These are phyloP conservation scores for Drosophila pruinosa DNA, from an alignment of 1,140 invertebrate species.

Conservation along the genomic window DNA sequence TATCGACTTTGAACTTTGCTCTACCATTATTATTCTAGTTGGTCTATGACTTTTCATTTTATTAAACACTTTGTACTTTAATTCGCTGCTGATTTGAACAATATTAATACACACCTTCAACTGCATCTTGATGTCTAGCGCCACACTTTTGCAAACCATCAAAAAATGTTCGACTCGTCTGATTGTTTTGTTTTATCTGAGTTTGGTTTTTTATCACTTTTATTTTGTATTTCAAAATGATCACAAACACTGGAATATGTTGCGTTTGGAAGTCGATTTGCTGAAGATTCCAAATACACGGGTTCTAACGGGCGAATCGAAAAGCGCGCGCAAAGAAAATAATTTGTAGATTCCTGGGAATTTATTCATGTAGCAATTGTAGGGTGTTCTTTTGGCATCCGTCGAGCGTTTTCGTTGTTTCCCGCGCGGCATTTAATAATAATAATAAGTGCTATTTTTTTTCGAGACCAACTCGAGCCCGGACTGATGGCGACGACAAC, in stretches of 20 bases:
- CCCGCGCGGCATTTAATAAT: constrained; percentile 60
- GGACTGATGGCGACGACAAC: constrained; percentile 33
- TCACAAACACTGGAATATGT: constrained; percentile 54
- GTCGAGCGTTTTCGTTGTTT: constrained; percentile 50
- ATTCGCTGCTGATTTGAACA: background rate
- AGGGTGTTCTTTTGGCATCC: constrained; percentile 48
- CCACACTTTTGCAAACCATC: constrained; percentile 67
- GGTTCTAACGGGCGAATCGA: constrained; percentile 9
- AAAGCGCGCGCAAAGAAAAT: constrained; percentile 15
- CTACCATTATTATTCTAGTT: background rate
- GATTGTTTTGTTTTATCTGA: constrained; percentile 60
- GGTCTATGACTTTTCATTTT: background rate
- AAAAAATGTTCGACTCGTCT: constrained; percentile 30
- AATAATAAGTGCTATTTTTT: constrained; percentile 68
- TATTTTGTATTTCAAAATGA: constrained; percentile 61
- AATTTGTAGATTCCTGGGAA: background rate
- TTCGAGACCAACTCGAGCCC: constrained; percentile 57
- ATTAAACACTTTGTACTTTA: background rate
- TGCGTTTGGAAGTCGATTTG: background rate
- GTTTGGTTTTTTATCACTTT: constrained; percentile 64
- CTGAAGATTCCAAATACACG: constrained; percentile 2
- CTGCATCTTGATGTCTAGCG: constrained; percentile 64
- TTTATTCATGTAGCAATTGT: background rate
- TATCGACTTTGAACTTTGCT: background rate
- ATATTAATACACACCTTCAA: constrained; percentile 55